Evolutionary conservation across 2,113 vertebrate genomes (phyloP), one percentile per base, ranked within the genome.

Genomic region (Cettia cetti): DNA sequence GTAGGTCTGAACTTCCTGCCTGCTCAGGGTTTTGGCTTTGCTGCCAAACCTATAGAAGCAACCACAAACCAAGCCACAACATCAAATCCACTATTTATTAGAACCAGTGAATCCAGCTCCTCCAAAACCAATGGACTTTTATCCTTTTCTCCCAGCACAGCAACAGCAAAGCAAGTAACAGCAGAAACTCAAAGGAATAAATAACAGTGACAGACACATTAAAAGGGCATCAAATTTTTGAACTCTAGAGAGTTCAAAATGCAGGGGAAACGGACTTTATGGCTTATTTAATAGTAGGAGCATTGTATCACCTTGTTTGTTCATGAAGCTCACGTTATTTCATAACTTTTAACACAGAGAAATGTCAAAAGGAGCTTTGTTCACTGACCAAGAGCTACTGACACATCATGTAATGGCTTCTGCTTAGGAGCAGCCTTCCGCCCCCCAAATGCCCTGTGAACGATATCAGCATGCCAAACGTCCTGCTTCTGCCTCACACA

Each of bases 321-420:
- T 90, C 78, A 49, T 40, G 86, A 90, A 93, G 49, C 63, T 93
- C 21, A 12, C 8, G 71, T 66, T 91, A 90, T 88, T 92, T 71
- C 70, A 52, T 82, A 89, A 91, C 82, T 95, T 85, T 72, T 65
- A 87, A 94, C 50, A 59, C 0, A 26, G 15, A 65, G 47, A 69
- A 94, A 80, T 54, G 59, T 83, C 93, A 95, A 92, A 85, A 82
- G 50, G 63, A 56, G 63, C 87, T 93, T 95, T 97, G 91, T 94
- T 93, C 47, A 24, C 54, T 86, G 92, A 64, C 50, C 88, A 66
- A 33, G 54, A 74, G 39, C 57, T n/a, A 72, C 77, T 3, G 4
- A 84, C 45, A 86, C 16, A 2, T 26, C 90, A 31, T 2, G 0
- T 17, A 44, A 85, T 11, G 45, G 35, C 33, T 82, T n/a, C 47